Evolutionary conservation across 2,797 vertebrate species (phyloP).

Genomic region (Phoebastria nigripes): DNA sequence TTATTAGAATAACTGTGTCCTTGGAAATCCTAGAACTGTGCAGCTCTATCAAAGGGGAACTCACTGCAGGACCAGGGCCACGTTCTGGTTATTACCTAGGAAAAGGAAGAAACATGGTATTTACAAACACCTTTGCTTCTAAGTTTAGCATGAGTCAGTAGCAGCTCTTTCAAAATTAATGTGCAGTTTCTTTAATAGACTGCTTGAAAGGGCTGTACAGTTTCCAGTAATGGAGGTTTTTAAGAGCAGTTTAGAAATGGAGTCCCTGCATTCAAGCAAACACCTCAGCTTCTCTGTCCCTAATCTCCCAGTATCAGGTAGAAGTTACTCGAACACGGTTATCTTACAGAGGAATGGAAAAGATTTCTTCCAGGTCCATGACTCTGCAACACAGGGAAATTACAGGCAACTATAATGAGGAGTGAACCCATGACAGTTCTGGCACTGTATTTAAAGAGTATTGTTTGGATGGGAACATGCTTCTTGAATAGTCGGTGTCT

Average conservation of each 20-base stretch:
- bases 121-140: background rate
- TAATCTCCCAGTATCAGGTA: background rate
- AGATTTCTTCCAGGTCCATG: background rate
- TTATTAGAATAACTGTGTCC: background rate
- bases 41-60: background rate
- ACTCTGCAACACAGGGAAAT: background rate
- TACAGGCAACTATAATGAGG: background rate
- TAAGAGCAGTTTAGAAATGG: background rate
- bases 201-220: background rate
- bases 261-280: background rate
- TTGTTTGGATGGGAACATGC: background rate
- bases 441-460: background rate
- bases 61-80: background rate
- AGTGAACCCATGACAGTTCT: background rate
- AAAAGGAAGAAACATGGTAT: background rate
- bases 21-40: background rate
- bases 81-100: background rate
- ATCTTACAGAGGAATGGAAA: background rate
- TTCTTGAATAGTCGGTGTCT: background rate
- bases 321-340: accelerated
- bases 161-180: background rate
- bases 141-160: background rate
- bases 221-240: background rate
- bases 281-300: background rate
- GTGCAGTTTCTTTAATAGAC: background rate